These are phyloP conservation scores for Salvelinus alpinus DNA, from an alignment of 2,113 vertebrate species.

Conservation along the genomic window DNA sequence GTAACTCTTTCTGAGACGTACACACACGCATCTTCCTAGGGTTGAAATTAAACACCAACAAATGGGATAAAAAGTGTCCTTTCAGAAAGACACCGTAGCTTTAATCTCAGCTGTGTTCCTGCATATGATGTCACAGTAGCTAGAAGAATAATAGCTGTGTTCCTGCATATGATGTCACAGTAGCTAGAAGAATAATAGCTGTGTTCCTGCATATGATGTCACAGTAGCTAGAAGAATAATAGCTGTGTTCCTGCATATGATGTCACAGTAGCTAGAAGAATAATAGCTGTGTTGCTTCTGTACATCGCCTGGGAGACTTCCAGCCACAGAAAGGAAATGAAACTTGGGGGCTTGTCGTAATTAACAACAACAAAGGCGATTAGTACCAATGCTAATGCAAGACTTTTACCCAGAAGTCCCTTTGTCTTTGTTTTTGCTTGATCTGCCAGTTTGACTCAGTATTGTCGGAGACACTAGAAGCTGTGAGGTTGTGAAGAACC, in stretches of 20 bases:
- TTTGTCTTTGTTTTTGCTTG: slow-evolving; percentile 65
- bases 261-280: no score
- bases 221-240: slow-evolving; percentile 2
- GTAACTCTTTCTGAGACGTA: slow-evolving; percentile 15
- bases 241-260: slow-evolving; percentile 45
- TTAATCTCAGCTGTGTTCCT: slow-evolving; percentile 76
- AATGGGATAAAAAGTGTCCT: slow-evolving; percentile 61
- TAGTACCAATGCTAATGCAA: slow-evolving; percentile 67
- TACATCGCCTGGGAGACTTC: slow-evolving; percentile 56
- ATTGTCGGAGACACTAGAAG: slow-evolving; percentile 78
- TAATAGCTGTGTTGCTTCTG: slow-evolving; percentile 64
- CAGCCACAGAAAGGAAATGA: slow-evolving; percentile 57
- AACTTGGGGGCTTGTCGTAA: slow-evolving; percentile 66
- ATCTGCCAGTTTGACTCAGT: slow-evolving; percentile 65
- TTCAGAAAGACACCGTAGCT: slow-evolving; percentile 60
- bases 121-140: slow-evolving; percentile 52
- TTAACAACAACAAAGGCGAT: slow-evolving; percentile 75
- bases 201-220: no score
- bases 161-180: neutral
- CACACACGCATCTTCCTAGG: slow-evolving; percentile 25
- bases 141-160: slow-evolving; percentile 65
- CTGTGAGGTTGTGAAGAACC: slow-evolving; percentile 81
- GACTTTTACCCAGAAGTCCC: slow-evolving; percentile 75
- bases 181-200: no score
- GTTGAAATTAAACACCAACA: slow-evolving; percentile 59